Percentiles rank a stretch among this genome's conserved stretches.
Conservation (phyloP, 2,888 invertebrate species). For the Thymelicus sylvestris region DNA sequence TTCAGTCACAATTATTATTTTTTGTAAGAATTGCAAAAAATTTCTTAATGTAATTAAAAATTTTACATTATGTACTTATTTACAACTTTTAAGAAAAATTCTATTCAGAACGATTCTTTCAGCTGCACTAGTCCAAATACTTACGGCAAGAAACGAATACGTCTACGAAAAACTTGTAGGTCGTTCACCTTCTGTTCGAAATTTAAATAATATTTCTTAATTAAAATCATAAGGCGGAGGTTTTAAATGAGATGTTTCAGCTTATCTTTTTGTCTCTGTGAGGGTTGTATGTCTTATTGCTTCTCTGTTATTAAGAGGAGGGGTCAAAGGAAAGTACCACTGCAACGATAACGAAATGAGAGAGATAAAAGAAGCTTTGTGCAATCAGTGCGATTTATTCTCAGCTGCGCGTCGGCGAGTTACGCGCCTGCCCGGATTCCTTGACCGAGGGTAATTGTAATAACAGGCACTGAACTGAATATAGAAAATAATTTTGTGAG, state of each 20-base stretch:
- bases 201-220: slow-evolving; percentile 40
- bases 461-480: slow-evolving; percentile 31
- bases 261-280: slow-evolving; percentile 33
- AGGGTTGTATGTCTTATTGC: slow-evolving; percentile 36
- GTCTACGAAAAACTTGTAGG: slow-evolving; percentile 34
- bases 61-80: not conserved
- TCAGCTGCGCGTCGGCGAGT: slow-evolving; percentile 50
- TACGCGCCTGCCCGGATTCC: slow-evolving; percentile 45
- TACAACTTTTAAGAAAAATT: slow-evolving; percentile 13
- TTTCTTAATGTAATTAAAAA: not conserved
- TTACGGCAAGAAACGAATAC: slow-evolving; percentile 23
- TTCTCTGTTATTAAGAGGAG: slow-evolving; percentile 48
- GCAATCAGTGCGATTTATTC: slow-evolving; percentile 79
- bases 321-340: slow-evolving; percentile 56
- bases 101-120: slow-evolving; percentile 35
- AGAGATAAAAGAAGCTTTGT: slow-evolving; percentile 75
- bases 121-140: slow-evolving; percentile 37
- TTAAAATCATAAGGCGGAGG: slow-evolving; percentile 34
- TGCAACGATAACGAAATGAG: slow-evolving; percentile 77
- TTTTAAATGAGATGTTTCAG: slow-evolving; percentile 33
- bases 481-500: not conserved
- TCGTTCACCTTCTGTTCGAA: slow-evolving; percentile 32
- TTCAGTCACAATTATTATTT: not conserved
- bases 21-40: not conserved
- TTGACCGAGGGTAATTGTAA: slow-evolving; percentile 51